phyloP scores from a whole-genome alignment of 2,113 vertebrate genomes.

The Ibidorhyncha struthersii region DNA sequence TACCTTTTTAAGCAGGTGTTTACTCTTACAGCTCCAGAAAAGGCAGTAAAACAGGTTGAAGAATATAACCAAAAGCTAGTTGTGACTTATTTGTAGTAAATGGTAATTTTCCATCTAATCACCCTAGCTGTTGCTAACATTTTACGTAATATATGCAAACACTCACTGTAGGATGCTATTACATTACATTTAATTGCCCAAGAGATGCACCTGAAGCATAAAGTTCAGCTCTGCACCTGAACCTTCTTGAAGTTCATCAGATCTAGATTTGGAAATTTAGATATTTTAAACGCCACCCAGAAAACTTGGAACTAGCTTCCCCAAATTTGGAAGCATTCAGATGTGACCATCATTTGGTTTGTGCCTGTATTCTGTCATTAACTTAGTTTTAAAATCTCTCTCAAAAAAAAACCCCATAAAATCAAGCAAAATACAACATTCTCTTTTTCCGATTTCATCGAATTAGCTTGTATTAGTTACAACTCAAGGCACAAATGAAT shows the following conservation, averaged over 20 bases:
- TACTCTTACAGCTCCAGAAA: neutral
- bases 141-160: neutral
- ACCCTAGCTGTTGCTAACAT: neutral
- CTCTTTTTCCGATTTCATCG: neutral
- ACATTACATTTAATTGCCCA: neutral
- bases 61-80: neutral
- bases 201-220: neutral
- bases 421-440: neutral
- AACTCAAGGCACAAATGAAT: neutral
- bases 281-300: neutral
- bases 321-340: neutral
- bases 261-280: neutral
- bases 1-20: conserved; percentile 26
- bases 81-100: neutral
- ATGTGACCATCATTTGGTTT: neutral
- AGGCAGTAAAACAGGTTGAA: conserved; percentile 2
- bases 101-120: neutral
- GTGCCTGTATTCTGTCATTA: neutral
- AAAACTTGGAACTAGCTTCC: neutral
- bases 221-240: neutral
- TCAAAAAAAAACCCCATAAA: neutral
- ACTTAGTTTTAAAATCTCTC: neutral
- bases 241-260: neutral
- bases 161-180: neutral
- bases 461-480: neutral